Evolutionary conservation across 1,140 invertebrate genomes (phyloP).

Genomic region (Papilio aristodemus): DNA sequence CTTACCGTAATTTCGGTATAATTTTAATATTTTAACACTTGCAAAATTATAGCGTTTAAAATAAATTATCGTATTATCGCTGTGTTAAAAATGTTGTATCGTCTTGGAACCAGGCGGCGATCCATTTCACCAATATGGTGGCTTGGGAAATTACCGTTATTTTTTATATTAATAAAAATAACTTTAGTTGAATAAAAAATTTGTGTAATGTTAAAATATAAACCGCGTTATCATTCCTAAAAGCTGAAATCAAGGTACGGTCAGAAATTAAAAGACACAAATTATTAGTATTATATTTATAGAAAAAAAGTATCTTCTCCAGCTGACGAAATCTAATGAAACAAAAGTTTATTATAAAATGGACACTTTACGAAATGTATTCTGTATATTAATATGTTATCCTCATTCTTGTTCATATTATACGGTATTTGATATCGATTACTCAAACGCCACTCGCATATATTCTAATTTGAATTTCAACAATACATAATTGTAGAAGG

Average conservation of each 20-base stretch:
- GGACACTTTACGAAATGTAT: not conserved
- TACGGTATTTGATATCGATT: slow-evolving; percentile 54
- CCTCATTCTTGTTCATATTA: slow-evolving; percentile 11
- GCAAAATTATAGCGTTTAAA: slow-evolving; percentile 2
- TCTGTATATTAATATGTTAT: not conserved
- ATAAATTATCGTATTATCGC: slow-evolving; percentile 23
- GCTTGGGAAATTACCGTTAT: slow-evolving; percentile 9
- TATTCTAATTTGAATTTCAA: slow-evolving; percentile 73
- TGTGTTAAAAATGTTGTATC: slow-evolving; percentile 14
- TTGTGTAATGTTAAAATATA: too few species aligned
- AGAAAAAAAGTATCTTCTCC: not conserved
- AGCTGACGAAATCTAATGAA: not conserved
- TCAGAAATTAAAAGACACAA: too few species aligned
- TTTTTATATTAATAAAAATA: not conserved
- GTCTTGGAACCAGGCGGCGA: not conserved
- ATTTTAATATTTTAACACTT: slow-evolving; percentile 22
- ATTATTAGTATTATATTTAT: not conserved
- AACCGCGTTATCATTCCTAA: too few species aligned
- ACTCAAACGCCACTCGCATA: slow-evolving; percentile 56
- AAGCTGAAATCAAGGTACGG: too few species aligned
- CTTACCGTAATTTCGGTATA: slow-evolving; percentile 16
- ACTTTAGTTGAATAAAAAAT: not conserved
- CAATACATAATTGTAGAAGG: slow-evolving; percentile 67
- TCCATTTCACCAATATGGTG: slow-evolving; percentile 8
- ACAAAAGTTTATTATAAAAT: slow-evolving; percentile 4